These are phyloP conservation scores for Uropsilus gracilis DNA, from an alignment of 2,113 vertebrate species.

Conservation along the genomic window DNA sequence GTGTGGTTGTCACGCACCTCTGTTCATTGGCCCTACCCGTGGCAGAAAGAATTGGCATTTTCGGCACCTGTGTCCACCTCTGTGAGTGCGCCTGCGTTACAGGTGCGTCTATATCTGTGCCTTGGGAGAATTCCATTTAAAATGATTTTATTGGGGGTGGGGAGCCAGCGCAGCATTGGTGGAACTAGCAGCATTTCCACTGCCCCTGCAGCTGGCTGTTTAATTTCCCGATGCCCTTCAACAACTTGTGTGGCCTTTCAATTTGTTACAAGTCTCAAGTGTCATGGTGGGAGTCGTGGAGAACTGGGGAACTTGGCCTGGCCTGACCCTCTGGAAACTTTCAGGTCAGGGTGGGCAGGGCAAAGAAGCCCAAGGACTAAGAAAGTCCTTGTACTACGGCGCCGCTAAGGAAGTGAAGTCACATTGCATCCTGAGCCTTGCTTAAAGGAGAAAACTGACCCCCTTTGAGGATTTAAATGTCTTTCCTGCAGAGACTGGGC, in stretches of 20 bases:
- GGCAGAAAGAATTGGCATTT: neutral
- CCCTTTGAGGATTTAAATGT: neutral
- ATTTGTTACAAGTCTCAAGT: neutral
- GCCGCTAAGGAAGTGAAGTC: neutral
- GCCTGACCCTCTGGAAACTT: neutral
- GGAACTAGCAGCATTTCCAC: too few relatives aligned
- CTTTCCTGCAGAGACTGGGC: neutral
- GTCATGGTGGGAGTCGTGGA: neutral
- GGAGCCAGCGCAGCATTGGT: too few relatives aligned
- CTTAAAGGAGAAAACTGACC: too few relatives aligned
- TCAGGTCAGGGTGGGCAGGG: neutral
- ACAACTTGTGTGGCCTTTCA: neutral
- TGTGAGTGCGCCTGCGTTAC: neutral
- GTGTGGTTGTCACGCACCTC: rapidly evolving
- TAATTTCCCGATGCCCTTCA: neutral
- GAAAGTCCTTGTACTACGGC: too few relatives aligned
- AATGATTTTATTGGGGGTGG: too few relatives aligned
- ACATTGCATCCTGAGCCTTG: neutral
- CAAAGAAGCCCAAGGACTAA: neutral
- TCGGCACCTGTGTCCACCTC: neutral
- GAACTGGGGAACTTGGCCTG: neutral
- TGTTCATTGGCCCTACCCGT: rapidly evolving
- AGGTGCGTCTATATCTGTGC: neutral
- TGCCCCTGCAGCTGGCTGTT: neutral
- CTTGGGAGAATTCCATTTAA: neutral